Evolutionary conservation across 2,888 invertebrate species (phyloP).

Genomic region (Catocala fraxini): DNA sequence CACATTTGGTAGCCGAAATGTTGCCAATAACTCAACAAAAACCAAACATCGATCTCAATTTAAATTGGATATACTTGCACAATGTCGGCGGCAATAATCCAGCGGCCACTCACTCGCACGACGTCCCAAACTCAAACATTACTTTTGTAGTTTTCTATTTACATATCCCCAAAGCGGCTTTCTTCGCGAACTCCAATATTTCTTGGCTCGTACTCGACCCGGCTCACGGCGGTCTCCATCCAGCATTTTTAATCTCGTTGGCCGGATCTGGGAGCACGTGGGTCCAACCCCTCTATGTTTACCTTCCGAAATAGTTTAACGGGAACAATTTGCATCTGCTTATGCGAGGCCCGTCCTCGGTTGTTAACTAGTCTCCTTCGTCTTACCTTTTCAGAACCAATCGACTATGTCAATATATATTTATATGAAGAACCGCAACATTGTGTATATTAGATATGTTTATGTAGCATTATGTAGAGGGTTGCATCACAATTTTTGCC

Average conservation of each 20-base stretch:
- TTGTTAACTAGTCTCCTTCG: slow-evolving; percentile 81
- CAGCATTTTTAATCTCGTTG: slow-evolving; percentile 87
- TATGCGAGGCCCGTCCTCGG: slow-evolving; percentile 83
- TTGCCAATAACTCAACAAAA: slow-evolving; percentile 22
- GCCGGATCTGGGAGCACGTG: slow-evolving; percentile 82
- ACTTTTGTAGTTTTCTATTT: slow-evolving; percentile 85
- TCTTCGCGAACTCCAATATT: slow-evolving; percentile 84
- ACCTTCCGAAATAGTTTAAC: slow-evolving; percentile 88
- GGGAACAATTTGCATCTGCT: slow-evolving; percentile 87
- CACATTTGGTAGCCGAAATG: too few relatives aligned
- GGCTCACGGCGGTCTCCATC: slow-evolving; percentile 78
- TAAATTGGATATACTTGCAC: slow-evolving; percentile 70
- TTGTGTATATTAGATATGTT: background rate
- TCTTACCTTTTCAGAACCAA: slow-evolving; percentile 56
- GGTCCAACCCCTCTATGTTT: slow-evolving; percentile 82
- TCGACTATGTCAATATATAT: slow-evolving; percentile 36
- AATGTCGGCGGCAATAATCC: slow-evolving; percentile 74
- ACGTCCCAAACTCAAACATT: slow-evolving; percentile 82
- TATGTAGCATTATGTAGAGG: background rate
- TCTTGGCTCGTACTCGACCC: slow-evolving; percentile 77
- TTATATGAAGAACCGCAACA: background rate
- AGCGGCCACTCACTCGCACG: slow-evolving; percentile 73
- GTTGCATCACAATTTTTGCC: slow-evolving; percentile 7
- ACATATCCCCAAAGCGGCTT: slow-evolving; percentile 85
- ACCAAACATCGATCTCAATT: slow-evolving; percentile 60